Conservation (phyloP, 2,888 invertebrate species). For the Pyrrhosoma nymphula region DNA sequence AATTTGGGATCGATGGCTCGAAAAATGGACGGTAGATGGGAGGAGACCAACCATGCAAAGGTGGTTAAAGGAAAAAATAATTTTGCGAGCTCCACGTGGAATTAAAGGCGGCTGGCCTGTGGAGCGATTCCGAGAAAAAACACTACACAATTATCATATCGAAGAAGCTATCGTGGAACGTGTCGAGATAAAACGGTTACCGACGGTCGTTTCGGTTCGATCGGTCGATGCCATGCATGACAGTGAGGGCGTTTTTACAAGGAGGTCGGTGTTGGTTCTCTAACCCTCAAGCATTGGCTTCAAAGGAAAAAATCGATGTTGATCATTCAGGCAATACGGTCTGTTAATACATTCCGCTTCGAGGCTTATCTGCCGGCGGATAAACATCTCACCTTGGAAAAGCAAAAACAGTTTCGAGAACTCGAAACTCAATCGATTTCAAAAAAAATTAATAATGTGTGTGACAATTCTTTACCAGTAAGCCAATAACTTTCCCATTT, state of each 20-base stretch:
- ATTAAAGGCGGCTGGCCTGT: neutral
- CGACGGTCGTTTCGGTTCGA: neutral
- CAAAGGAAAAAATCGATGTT: neutral
- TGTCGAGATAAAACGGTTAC: constrained; percentile 2
- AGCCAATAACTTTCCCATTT: too few relatives aligned
- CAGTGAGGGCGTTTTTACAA: neutral
- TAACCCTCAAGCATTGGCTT: too few relatives aligned
- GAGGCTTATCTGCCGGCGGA: neutral
- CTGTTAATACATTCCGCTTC: neutral
- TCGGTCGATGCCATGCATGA: neutral
- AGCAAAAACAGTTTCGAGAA: neutral
- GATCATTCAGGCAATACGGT: neutral
- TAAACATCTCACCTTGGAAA: neutral
- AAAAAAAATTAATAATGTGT: neutral
- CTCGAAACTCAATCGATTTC: neutral
- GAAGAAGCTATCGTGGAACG: neutral
- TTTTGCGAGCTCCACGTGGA: neutral
- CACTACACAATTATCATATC: neutral
- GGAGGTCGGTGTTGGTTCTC: neutral
- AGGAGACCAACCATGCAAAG: neutral
- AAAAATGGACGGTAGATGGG: too few relatives aligned
- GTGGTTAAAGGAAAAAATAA: neutral
- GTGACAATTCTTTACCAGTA: neutral
- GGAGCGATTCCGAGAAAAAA: neutral
- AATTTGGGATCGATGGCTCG: too few relatives aligned